Evolutionary conservation across 2,113 vertebrate genomes (phyloP), one percentile per base, ranked within the genome.

Genomic region (Pangasianodon gigas): DNA sequence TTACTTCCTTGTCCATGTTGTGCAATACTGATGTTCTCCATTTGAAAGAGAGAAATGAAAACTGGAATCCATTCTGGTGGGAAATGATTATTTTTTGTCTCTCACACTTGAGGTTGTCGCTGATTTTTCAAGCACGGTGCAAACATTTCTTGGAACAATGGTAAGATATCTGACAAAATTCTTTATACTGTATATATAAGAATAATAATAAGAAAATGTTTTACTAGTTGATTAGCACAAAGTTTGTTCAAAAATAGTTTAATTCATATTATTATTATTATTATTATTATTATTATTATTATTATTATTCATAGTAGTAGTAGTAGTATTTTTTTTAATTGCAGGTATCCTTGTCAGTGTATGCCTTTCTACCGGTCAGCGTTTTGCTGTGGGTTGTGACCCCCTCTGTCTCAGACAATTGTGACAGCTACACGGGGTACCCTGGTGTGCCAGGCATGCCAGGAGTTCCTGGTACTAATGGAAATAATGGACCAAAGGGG

Each of bases 391-490:
- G 92, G 58, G 3, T 88, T 19, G 86, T 90, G 86, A 87, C 81
- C 21, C 87, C 77, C 13, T 89, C 87, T 89, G 88, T 11, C 86
- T 90, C 62, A 60, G 87, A 82, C 0, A 87, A 48, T 88, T 97
- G 97, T 88, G 71, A 26, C 0, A 93, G 92, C 0, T 48, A 89
- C 0, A 52, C 87, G 0, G 88, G 88, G 67, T 95, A 95, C 56
- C 96, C 96, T 0, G 97, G 97, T 4, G 92, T 91, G 58, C 97
- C 97, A 0, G 97, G 97, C 2, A 60, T 94, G 29, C 97, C 97
- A 0, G 97, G 97, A 8, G 1, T 18, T 9, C 96, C 96, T 0
- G 97, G 97, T 51, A 13, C 88, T 0, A 92, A 97, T 0, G 97
- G 97, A 86, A 92, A 24, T 48, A 96, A 97, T 0, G 97, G 97